A percentile compares a stretch with the other conserved stretches of the same genome.
Conservation (phyloP, 2,797 vertebrate genomes). For the Semaprochilodus insignis region DNA sequence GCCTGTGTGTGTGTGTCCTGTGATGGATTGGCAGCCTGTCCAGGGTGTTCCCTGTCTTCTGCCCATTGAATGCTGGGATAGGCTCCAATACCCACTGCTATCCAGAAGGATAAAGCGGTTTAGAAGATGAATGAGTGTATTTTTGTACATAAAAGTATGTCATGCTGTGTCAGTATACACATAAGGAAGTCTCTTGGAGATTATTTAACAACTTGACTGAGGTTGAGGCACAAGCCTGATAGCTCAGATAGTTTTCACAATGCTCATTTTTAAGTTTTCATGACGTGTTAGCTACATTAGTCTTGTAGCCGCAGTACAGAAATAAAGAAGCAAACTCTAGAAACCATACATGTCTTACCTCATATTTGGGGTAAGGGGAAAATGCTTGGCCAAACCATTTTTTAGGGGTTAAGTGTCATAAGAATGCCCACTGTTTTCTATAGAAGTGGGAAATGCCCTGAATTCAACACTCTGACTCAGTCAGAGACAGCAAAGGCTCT, state of each 20-base stretch:
- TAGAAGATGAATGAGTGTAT: too few species aligned
- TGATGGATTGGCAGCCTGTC: too few species aligned
- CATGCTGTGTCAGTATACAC: too few species aligned
- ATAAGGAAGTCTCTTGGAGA: too few species aligned
- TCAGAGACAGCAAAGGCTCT: conserved; percentile 15
- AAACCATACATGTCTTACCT: neutral
- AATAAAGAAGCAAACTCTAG: neutral
- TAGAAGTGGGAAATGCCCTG: neutral
- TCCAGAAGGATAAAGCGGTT: too few species aligned
- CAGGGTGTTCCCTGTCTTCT: too few species aligned
- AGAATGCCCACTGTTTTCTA: neutral
- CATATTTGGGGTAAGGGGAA: neutral
- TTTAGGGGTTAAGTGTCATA: neutral
- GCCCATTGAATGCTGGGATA: too few species aligned
- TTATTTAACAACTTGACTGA: too few species aligned
- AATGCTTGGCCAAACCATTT: neutral
- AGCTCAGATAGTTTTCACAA: neutral
- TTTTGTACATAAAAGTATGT: too few species aligned
- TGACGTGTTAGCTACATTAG: neutral
- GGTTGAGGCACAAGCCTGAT: too few species aligned
- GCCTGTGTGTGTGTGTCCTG: too few species aligned
- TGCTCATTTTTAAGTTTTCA: neutral
- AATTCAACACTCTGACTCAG: conserved; percentile 19
- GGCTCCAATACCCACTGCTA: too few species aligned
- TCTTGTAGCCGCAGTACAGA: neutral